Conservation (phyloP, 2,888 invertebrate species). For the Rutpela maculata region DNA sequence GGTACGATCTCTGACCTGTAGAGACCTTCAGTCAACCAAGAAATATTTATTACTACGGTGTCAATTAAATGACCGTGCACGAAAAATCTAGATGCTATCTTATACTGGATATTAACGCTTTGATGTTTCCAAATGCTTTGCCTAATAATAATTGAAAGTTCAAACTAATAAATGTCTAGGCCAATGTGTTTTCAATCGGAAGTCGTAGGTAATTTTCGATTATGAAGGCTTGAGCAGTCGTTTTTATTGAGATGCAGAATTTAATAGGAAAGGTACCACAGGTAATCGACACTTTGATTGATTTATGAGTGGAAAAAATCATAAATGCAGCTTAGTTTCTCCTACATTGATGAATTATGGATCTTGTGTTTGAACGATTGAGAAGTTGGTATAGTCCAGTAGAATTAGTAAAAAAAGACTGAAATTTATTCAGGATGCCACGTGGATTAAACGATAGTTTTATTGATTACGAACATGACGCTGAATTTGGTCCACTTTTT, state of each 20-base stretch:
- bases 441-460: too few relatives aligned
- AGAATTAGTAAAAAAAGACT: too few relatives aligned
- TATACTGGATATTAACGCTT: conserved; percentile 6
- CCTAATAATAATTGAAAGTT: neutral
- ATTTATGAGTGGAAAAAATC: neutral
- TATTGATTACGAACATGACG: too few relatives aligned
- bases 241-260: neutral
- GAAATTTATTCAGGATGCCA: too few relatives aligned
- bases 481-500: too few relatives aligned
- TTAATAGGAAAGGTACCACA: neutral
- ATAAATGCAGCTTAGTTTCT: neutral
- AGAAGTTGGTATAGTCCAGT: too few relatives aligned
- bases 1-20: conserved; percentile 47
- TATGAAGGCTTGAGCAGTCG: neutral
- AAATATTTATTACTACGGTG: conserved; percentile 10
- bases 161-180: neutral
- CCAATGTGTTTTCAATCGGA: neutral
- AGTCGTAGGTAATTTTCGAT: neutral
- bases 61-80: neutral
- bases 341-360: neutral
- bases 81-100: conserved; percentile 15
- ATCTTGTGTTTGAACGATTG: too few relatives aligned
- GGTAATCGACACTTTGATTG: neutral
- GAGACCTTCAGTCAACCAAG: conserved; percentile 9
- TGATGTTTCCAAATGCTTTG: neutral